Conservation (phyloP, 2,113 vertebrate species). For the Poicephalus gulielmi region DNA sequence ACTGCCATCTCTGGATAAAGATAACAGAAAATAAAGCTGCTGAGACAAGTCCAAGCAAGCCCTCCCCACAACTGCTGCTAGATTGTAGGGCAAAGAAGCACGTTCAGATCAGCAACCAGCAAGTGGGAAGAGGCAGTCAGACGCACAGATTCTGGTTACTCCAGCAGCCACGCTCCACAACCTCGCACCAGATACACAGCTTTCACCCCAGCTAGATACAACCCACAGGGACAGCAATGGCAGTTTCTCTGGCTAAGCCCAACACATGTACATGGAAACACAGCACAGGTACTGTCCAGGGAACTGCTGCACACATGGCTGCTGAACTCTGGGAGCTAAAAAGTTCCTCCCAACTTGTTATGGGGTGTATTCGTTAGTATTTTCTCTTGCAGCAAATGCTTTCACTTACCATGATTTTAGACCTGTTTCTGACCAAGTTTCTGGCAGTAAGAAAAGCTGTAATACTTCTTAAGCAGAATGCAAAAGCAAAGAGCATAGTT, state of each 20-base stretch:
- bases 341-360: neutral
- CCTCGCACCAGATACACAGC: neutral
- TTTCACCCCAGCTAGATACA: neutral
- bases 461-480: neutral
- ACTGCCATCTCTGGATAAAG: neutral
- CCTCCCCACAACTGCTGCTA: neutral
- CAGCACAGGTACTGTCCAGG: neutral
- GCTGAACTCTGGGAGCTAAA: neutral
- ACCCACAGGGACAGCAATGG: neutral
- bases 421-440: neutral
- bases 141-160: neutral
- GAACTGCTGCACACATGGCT: neutral
- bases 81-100: accelerated
- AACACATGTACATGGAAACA: accelerated
- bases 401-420: neutral
- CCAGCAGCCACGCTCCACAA: neutral
- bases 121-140: neutral
- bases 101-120: neutral
- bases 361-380: accelerated
- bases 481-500: neutral
- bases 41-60: neutral
- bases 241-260: neutral
- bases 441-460: neutral
- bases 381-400: neutral
- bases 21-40: neutral